Evolutionary conservation across 2,888 invertebrate species (phyloP).

Genomic region (Eilema sororculum): DNA sequence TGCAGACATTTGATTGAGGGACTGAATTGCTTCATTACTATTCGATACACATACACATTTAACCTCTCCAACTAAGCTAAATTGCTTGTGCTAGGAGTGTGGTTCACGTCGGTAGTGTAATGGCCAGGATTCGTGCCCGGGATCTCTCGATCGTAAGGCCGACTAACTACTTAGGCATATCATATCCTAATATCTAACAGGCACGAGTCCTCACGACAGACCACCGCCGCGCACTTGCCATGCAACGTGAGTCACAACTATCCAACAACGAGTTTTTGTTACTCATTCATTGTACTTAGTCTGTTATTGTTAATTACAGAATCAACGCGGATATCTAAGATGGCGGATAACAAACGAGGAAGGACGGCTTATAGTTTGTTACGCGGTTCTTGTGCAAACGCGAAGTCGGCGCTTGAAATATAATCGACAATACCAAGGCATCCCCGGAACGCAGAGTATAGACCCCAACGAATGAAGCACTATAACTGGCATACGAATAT

Average conservation of each 20-base stretch:
- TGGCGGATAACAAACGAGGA: slow-evolving; percentile 77
- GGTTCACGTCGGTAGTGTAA: too few species aligned
- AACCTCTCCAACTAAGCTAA: too few species aligned
- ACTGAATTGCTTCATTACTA: too few species aligned
- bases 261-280: not conserved
- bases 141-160: too few species aligned
- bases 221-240: too few species aligned
- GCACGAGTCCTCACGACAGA: too few species aligned
- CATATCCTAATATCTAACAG: too few species aligned
- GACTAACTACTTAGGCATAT: too few species aligned
- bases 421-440: slow-evolving; percentile 55
- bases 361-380: slow-evolving; percentile 70
- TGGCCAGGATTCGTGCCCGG: too few species aligned
- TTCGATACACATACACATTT: too few species aligned
- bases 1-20: too few species aligned
- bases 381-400: slow-evolving; percentile 75
- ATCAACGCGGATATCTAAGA: slow-evolving; percentile 72
- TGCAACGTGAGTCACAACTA: not conserved
- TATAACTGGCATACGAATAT: not conserved
- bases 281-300: not conserved
- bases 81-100: too few species aligned
- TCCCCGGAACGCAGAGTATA: not conserved
- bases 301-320: slow-evolving; percentile 55
- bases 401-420: slow-evolving; percentile 69
- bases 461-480: not conserved